Evolutionary conservation across 2,888 invertebrate genomes (phyloP).

Genomic region (Epirrhoe tristata): DNA sequence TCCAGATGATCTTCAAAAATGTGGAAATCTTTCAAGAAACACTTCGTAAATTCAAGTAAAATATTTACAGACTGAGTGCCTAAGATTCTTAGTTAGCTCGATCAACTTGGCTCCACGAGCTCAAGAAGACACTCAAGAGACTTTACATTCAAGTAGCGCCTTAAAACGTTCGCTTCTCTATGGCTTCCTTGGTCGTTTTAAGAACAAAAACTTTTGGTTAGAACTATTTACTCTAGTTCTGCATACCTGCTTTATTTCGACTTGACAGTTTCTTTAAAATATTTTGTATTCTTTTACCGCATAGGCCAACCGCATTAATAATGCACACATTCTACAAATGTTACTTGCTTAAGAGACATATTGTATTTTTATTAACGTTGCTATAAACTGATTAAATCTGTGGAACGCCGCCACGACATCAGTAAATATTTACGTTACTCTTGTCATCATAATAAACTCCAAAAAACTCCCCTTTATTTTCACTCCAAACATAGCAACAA

Average conservation of each 20-base stretch:
- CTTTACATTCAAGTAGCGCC: constrained; percentile 19
- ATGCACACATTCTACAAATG: too few relatives aligned
- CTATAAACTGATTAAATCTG: background rate
- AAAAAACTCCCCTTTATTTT: constrained; percentile 29
- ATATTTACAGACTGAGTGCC: background rate
- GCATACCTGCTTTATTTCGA: background rate
- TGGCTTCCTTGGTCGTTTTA: constrained; percentile 13
- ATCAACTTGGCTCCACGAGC: constrained; percentile 20
- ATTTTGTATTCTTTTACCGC: too few relatives aligned
- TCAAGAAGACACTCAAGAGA: constrained; percentile 13
- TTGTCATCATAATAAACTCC: constrained; percentile 24
- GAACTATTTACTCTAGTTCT: background rate
- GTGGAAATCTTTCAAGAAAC: background rate
- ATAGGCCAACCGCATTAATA: too few relatives aligned
- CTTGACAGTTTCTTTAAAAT: too few relatives aligned
- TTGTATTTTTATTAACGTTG: too few relatives aligned
- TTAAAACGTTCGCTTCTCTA: constrained; percentile 9
- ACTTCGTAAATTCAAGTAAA: background rate
- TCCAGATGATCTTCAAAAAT: background rate
- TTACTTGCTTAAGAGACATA: too few relatives aligned
- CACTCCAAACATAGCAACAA: constrained; percentile 27
- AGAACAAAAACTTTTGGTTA: background rate
- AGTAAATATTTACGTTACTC: constrained; percentile 7
- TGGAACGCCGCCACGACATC: background rate
- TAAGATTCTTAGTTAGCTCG: constrained; percentile 20